Conservation (phyloP, 2,797 vertebrate genomes). For the Sebastolobus altivelis region DNA sequence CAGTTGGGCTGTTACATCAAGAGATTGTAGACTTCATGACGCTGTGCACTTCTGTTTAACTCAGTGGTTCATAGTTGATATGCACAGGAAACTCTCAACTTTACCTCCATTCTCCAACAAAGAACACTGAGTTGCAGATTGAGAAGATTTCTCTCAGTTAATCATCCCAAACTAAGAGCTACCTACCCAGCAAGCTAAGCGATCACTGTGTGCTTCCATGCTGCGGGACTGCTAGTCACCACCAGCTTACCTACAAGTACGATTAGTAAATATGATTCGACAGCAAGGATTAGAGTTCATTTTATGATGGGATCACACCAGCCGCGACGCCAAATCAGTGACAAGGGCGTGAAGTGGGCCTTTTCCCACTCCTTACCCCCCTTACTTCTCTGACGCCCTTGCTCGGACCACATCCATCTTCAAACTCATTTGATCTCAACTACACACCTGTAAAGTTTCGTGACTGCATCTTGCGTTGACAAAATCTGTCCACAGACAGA, state of each 20-base stretch:
- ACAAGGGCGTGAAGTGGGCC: too few species aligned
- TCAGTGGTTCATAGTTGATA: background rate
- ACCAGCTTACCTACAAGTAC: background rate
- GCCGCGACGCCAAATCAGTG: background rate
- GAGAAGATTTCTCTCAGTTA: background rate
- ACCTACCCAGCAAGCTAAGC: background rate
- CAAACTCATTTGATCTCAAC: background rate
- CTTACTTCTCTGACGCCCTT: background rate
- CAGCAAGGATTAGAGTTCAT: background rate
- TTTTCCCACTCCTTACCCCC: background rate
- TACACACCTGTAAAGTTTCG: background rate
- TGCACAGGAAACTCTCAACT: background rate
- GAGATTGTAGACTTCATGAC: background rate
- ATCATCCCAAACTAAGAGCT: background rate
- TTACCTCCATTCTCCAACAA: background rate
- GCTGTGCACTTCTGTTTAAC: background rate
- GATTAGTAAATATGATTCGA: background rate
- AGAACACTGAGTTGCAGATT: background rate
- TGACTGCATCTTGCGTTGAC: background rate
- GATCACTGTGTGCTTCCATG: background rate
- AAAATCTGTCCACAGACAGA: background rate
- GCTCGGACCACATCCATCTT: background rate
- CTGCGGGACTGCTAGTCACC: background rate
- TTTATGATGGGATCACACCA: background rate
- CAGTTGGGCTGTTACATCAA: slow-evolving; percentile 1